These are phyloP conservation scores for Palaemon carinicauda DNA, from an alignment of 1,140 invertebrate species.

Conservation along the genomic window DNA sequence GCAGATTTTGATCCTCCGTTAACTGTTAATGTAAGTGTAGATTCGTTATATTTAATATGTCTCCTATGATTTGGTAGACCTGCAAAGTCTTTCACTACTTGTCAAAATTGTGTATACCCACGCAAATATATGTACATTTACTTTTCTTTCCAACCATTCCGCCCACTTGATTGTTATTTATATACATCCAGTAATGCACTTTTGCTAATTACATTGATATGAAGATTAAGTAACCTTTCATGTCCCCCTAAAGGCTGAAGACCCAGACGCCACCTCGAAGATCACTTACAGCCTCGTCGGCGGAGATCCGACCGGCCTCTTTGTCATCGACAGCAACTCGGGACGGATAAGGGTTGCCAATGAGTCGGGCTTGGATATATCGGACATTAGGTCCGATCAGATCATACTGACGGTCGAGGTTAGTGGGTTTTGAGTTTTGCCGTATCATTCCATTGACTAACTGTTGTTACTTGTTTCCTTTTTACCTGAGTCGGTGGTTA, in stretches of 20 bases:
- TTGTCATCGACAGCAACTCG: constrained; percentile 74
- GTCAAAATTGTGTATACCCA: too few relatives aligned
- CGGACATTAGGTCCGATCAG: constrained; percentile 70
- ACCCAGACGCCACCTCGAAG: constrained; percentile 82
- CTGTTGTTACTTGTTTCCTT: too few relatives aligned
- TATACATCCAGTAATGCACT: too few relatives aligned
- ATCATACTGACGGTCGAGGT: constrained; percentile 67
- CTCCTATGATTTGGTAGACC: too few relatives aligned
- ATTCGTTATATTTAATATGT: too few relatives aligned
- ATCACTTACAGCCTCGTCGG: constrained; percentile 78
- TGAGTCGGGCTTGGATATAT: constrained; percentile 71
- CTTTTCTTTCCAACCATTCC: too few relatives aligned
- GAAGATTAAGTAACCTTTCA: neutral
- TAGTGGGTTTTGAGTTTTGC: neutral
- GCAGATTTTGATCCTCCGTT: constrained; percentile 80
- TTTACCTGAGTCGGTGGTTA: too few relatives aligned
- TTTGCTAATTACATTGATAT: too few relatives aligned
- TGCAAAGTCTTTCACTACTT: too few relatives aligned
- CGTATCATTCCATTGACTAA: too few relatives aligned
- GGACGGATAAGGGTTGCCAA: constrained; percentile 77
- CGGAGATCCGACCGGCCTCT: constrained; percentile 73
- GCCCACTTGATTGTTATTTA: too few relatives aligned
- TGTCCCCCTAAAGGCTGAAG: constrained; percentile 72
- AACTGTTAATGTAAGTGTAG: constrained; percentile 62
- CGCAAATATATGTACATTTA: too few relatives aligned